phyloP scores from a whole-genome alignment of 2,113 vertebrate species.

The Cryptotis parvus region DNA sequence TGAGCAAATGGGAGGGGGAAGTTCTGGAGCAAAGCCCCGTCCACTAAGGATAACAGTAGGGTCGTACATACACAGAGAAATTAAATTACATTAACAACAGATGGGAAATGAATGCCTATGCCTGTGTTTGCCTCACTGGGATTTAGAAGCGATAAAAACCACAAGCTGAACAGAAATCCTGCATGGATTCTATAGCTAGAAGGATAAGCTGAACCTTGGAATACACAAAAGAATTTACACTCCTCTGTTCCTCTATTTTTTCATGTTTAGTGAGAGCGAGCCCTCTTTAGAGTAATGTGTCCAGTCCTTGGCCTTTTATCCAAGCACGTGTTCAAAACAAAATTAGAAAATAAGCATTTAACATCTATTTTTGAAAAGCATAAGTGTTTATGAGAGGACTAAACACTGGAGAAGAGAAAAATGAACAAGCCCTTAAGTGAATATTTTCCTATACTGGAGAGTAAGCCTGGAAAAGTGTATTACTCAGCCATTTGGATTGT shows the following conservation, averaged over 20 bases:
- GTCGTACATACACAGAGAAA: neutral
- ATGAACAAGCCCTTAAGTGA: neutral
- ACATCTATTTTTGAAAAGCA: no score
- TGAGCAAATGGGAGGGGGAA: neutral
- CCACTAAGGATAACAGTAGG: neutral
- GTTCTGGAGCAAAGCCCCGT: neutral
- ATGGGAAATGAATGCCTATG: neutral
- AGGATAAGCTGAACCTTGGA: neutral
- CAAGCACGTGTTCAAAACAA: neutral
- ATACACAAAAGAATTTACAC: neutral
- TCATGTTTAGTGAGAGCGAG: neutral
- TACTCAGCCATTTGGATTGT: accelerated
- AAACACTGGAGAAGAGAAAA: neutral
- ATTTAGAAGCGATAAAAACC: neutral
- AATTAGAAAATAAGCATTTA: neutral
- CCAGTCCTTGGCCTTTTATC: neutral
- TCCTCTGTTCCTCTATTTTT: neutral
- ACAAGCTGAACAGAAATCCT: neutral
- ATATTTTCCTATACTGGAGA: neutral
- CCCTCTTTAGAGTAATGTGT: neutral
- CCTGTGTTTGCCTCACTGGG: neutral
- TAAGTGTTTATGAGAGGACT: neutral
- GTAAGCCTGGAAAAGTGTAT: neutral
- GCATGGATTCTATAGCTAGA: neutral
- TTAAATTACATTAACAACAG: neutral